Evolutionary conservation across 2,113 vertebrate species (phyloP), one percentile per base, ranked within the genome.

Genomic region (Rissa tridactyla): DNA sequence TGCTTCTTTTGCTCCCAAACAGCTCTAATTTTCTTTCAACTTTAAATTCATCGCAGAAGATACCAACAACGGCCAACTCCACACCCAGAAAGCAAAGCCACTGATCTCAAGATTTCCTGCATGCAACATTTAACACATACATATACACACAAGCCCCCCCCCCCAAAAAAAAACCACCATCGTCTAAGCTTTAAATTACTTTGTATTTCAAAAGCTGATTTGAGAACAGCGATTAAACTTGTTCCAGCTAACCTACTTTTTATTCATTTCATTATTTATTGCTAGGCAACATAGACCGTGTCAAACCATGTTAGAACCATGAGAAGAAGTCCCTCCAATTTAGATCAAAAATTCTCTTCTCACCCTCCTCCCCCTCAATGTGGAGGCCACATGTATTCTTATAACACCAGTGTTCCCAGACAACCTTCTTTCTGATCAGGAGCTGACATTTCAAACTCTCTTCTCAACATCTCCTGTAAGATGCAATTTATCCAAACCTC

Each of bases 181-280:
- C 29, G 2, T 91, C 92, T 94, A 88, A 96, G 94, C 96, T 90
- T 95, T 92, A 97, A 96, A 96, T 96, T 94, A 93, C 93, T 96
- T 83, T 36, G 90, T 94, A 93, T 96, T 96, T 97, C 93, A 88
- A 95, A 94, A 97, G 94, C 96, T 96, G 96, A 96, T 95, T 94
- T 96, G 93, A 80, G 90, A 95, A 93, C 66, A 96, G 90, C 52
- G 75, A 96, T 95, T 96, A 97, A 94, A 96, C 92, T 95, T 97
- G 95, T 92, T 96, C 96, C 96, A 96, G 96, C 92, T 97, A 97
- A 96, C 96, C 95, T 89, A 95, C 91, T 95, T 97, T 95, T 97
- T 77, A 95, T 89, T 95, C 96, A 94, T 94, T 97, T 95, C 94
- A 94, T 94, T 95, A 96, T 92, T 97, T 96, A 97, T 92, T 96